Evolutionary conservation across 2,797 vertebrate genomes (phyloP).

Genomic region (Helostoma temminkii): DNA sequence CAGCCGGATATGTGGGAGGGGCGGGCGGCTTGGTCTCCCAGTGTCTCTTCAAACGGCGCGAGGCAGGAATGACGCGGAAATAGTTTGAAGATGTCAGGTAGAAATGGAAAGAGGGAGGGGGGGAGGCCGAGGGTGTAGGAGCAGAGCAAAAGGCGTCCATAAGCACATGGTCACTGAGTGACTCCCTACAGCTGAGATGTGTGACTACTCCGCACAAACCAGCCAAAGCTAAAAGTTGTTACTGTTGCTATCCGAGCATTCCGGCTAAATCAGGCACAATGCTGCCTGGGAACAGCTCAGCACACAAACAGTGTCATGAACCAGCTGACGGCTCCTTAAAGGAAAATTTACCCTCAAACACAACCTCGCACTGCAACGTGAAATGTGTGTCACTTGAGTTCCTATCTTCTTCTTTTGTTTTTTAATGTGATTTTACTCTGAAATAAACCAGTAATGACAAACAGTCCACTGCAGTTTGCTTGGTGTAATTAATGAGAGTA

Average conservation of each 20-base stretch:
- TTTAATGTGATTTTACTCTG: constrained; percentile 1
- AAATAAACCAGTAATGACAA: not conserved
- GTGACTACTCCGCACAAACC: constrained; percentile 66
- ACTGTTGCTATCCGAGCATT: constrained; percentile 81
- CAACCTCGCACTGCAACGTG: constrained; percentile 17
- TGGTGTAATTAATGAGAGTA: constrained; percentile 3
- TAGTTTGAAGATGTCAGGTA: constrained; percentile 86
- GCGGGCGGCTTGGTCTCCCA: constrained; percentile 73
- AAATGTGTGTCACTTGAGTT: constrained; percentile 29
- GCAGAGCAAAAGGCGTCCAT: constrained; percentile 41
- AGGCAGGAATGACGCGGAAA: constrained; percentile 86
- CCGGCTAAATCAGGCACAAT: constrained; percentile 81
- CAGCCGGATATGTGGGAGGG: constrained; percentile 73
- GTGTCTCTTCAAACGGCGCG: constrained; percentile 78
- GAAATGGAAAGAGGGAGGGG: constrained; percentile 67
- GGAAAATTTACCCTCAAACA: constrained; percentile 48
- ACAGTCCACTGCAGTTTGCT: not conserved
- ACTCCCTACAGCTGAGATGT: constrained; percentile 69
- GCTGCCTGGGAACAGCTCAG: constrained; percentile 80
- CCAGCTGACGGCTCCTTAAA: constrained; percentile 66
- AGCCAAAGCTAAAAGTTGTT: constrained; percentile 78
- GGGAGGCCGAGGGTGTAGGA: constrained; percentile 29
- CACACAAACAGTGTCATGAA: constrained; percentile 61
- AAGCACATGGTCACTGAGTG: constrained; percentile 70
- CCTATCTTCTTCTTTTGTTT: not conserved